A percentile compares a stretch with the other conserved stretches of the same genome.
Conservation (phyloP, 2,888 invertebrate species). For the Ectemnius continuus region DNA sequence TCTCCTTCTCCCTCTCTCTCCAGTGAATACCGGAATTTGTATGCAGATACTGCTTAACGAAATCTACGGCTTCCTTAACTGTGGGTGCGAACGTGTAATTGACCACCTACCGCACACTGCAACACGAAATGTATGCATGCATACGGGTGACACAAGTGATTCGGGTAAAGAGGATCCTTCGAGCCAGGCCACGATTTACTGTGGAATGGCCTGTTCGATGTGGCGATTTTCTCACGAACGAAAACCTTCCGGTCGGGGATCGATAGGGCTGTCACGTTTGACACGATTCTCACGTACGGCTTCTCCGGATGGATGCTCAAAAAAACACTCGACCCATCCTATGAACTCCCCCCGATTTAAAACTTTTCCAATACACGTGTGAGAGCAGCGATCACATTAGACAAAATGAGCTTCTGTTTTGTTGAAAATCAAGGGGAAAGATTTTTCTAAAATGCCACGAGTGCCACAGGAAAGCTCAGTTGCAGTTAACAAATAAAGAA, state of each 20-base stretch:
- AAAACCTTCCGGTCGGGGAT: conserved; percentile 28
- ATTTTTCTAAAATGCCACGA: no score
- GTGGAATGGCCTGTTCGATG: conserved; percentile 39
- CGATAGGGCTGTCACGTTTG: conserved; percentile 57
- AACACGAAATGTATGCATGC: conserved; percentile 17
- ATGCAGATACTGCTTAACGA: conserved; percentile 12
- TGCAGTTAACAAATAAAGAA: neutral
- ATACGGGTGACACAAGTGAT: conserved; percentile 40
- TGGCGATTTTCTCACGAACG: conserved; percentile 60
- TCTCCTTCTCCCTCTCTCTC: no score
- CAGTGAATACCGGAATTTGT: conserved; percentile 23
- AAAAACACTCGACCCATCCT: neutral
- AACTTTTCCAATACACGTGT: neutral
- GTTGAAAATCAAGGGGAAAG: no score
- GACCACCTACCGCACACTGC: conserved; percentile 42
- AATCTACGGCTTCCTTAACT: conserved; percentile 28
- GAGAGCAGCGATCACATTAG: no score
- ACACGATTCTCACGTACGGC: conserved; percentile 44
- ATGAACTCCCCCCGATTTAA: neutral
- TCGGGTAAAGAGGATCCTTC: conserved; percentile 22
- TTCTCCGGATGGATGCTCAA: neutral
- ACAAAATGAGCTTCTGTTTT: no score
- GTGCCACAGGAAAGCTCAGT: no score
- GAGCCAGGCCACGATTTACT: conserved; percentile 56
- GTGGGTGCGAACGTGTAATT: conserved; percentile 25